Base-by-base conservation (phyloP, 2,888 invertebrate species). In the Melangyna quadrimaculata region DNA sequence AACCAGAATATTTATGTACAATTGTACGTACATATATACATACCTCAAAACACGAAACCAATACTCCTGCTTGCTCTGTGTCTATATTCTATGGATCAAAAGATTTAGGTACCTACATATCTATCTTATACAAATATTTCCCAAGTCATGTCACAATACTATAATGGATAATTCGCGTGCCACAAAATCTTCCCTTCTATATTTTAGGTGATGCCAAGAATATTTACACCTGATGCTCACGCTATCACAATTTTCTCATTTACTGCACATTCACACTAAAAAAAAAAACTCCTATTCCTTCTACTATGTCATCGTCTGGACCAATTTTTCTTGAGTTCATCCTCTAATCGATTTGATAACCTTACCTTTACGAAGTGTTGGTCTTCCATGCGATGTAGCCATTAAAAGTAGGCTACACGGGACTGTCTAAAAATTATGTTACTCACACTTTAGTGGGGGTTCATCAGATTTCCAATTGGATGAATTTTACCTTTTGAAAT, bases 151-250 rank as follows among this genome's bases (percentile, higher is more conserved):
- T 77, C 71, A 65, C 51, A 63, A 29, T n/a, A 40, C n/a, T 59
- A 14, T 71, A 84, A 84, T 80, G 61, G 80, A 75, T 80, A 75
- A 61, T 61, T 80, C 55, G 59, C 80, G 69, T 80, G 84, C 61
- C 61, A 29, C 22, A 59, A 29, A 37, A 67, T 71, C 59, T n/a
- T n/a, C 17, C 71, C 57, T 59, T 71, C 43, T 32, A 59, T 45
- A n/a, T 14, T 32, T n/a, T 24, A 71, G 29, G 70, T 75, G 69
- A 61, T 73, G 75, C 37, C 65, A 71, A 57, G 80, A 75, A 72
- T n/a, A n/a, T 80, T 61, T 77, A 84, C 84, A 84, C 84, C 80
- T 84, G 80, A 72, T 53, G 69, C 67, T 77, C 84, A 84, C 80
- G 84, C 80, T 45, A 80, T 69, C 75, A 51, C 17, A 37, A 37